Evolutionary conservation across 2,797 vertebrate species (phyloP).

Genomic region (Microchirus variegatus): DNA sequence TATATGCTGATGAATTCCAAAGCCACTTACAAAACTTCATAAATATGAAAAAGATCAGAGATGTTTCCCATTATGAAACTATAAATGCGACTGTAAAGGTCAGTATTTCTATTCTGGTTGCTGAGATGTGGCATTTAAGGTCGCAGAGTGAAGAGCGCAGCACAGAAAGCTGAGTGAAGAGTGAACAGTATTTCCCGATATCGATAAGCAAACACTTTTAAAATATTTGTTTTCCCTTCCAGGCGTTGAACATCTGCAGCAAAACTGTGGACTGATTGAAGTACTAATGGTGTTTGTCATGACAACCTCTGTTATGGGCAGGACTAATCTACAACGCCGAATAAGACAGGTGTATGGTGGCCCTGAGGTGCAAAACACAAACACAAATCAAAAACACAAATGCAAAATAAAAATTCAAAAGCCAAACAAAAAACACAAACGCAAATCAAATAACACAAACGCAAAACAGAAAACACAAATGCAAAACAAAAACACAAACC

Average conservation of each 20-base stretch:
- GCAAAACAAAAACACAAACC: no score
- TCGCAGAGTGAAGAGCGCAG: not conserved
- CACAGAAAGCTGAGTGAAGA: conserved; percentile 14
- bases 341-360: no score
- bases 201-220: conserved; percentile 8
- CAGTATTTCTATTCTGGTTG: conserved; percentile 12
- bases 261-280: not conserved
- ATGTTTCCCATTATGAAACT: conserved; percentile 9
- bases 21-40: not conserved
- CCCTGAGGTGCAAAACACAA: no score
- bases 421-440: no score
- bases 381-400: no score
- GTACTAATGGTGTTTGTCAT: not conserved
- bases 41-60: conserved; percentile 18
- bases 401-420: no score
- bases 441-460: no score
- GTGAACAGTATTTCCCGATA: not conserved
- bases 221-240: conserved; percentile 25
- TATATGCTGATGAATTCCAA: no score
- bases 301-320: not conserved
- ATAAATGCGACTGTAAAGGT: conserved; percentile 30
- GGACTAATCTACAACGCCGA: not conserved
- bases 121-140: conserved; percentile 26
- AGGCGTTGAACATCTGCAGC: conserved; percentile 15
- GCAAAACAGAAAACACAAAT: no score